Evolutionary conservation across 2,113 vertebrate genomes (phyloP).

Genomic region (Cacatua alba): DNA sequence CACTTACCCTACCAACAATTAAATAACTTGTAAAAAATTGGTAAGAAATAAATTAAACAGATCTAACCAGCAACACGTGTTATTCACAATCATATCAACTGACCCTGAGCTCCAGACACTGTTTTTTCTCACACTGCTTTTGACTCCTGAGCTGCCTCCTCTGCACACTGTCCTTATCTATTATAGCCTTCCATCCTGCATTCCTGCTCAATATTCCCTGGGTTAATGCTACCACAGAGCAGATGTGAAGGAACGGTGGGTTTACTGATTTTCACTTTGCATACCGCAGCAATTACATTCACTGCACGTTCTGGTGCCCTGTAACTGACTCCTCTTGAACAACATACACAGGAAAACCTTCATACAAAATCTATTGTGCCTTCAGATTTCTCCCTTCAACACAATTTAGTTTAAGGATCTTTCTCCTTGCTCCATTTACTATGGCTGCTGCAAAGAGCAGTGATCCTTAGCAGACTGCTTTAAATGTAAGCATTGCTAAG

Average conservation of each 20-base stretch:
- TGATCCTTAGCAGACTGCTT: neutral
- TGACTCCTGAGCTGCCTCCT: neutral
- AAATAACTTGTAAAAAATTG: neutral
- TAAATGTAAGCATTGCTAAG: neutral
- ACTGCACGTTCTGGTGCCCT: accelerated
- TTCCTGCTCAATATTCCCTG: neutral
- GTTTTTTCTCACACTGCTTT: neutral
- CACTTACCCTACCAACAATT: neutral
- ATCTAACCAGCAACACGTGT: neutral
- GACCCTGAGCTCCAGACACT: neutral
- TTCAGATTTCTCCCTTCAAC: neutral
- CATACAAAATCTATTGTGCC: accelerated
- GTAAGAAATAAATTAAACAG: neutral
- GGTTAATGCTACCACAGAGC: neutral
- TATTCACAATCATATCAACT: neutral
- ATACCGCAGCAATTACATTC: neutral
- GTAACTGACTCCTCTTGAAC: neutral
- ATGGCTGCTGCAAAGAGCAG: neutral
- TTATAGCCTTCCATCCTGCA: neutral
- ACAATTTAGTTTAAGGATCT: neutral
- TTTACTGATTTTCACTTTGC: neutral
- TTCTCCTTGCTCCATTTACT: neutral
- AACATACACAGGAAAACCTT: neutral
- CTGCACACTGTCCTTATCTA: neutral
- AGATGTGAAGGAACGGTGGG: accelerated